phyloP scores from a whole-genome alignment of 2,113 vertebrate species.

The Mormyrus lacerda region DNA sequence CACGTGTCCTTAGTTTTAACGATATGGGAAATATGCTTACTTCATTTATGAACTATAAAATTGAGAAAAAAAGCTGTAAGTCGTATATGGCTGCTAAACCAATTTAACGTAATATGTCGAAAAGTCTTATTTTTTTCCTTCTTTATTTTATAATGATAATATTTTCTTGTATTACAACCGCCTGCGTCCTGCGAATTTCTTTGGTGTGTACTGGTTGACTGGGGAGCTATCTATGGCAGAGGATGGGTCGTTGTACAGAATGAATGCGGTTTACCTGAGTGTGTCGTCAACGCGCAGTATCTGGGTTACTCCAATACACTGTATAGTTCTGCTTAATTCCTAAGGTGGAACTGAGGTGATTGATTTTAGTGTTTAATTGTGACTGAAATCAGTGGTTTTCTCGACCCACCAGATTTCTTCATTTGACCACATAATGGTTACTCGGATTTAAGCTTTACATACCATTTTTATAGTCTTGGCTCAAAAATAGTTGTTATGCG shows the following conservation, averaged over 20 bases:
- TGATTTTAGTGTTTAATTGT: neutral
- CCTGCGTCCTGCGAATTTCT: neutral
- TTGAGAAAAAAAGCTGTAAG: neutral
- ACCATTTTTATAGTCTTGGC: neutral
- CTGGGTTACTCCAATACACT: neutral
- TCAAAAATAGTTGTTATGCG: neutral
- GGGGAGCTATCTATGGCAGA: neutral
- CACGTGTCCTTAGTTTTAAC: constrained; percentile 24
- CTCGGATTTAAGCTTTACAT: neutral
- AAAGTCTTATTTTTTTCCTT: neutral
- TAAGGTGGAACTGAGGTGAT: neutral
- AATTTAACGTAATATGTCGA: neutral
- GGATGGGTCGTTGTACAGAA: neutral
- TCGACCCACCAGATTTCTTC: neutral
- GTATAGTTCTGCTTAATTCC: neutral
- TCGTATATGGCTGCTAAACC: neutral
- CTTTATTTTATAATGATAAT: neutral
- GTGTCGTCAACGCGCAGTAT: neutral
- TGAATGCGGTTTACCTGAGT: neutral
- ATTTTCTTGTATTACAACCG: neutral
- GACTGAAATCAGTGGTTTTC: neutral
- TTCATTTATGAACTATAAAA: neutral
- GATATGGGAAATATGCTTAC: neutral
- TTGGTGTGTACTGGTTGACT: neutral
- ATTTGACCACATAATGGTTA: neutral